Conservation (phyloP, 2,888 invertebrate genomes). For the Cantharis nigra region DNA sequence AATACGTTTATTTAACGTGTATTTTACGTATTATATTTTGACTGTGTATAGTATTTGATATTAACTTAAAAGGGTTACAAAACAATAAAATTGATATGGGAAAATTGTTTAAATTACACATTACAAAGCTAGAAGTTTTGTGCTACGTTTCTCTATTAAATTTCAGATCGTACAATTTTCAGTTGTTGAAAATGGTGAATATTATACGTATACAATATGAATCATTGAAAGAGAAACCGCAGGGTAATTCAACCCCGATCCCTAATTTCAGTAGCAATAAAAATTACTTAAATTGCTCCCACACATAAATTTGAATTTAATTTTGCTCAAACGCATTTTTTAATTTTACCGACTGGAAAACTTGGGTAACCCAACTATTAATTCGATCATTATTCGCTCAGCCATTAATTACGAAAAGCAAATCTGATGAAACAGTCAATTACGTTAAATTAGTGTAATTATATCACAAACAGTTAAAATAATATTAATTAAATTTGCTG, state of each 20-base stretch:
- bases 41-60: background rate
- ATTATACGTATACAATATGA: background rate
- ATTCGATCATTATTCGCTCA: background rate
- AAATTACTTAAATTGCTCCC: background rate
- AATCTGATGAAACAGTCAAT: background rate
- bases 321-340: background rate
- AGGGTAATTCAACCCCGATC: background rate
- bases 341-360: background rate
- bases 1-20: background rate
- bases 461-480: background rate
- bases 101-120: background rate
- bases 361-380: background rate
- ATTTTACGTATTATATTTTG: background rate
- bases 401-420: background rate
- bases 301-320: background rate
- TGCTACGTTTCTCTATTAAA: background rate
- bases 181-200: background rate
- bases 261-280: background rate
- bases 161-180: background rate
- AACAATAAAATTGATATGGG: background rate
- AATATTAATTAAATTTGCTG: background rate
- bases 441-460: background rate
- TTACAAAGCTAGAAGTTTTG: background rate
- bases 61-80: background rate
- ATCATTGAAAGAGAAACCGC: background rate